A percentile compares a stretch with the other conserved stretches of the same genome.
Evolutionary conservation across 2,888 invertebrate genomes (phyloP).

Genomic region (Alsophila aescularia): DNA sequence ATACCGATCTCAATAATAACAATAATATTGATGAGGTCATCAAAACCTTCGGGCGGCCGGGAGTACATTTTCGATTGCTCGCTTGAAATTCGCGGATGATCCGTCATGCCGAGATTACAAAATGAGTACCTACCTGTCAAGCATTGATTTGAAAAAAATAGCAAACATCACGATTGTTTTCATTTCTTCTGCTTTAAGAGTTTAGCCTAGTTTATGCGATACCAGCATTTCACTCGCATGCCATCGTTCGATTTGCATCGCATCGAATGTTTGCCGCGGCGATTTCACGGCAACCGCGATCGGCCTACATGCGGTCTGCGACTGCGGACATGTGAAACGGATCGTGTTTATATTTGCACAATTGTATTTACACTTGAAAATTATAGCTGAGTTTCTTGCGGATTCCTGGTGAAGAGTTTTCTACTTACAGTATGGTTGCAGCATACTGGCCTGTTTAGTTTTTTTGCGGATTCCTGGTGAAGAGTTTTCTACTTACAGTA

Average conservation of each 20-base stretch:
- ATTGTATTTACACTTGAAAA: slow-evolving; percentile 11
- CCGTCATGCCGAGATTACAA: too few relatives aligned
- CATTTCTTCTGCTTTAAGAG: neutral
- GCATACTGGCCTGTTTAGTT: too few relatives aligned
- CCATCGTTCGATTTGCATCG: slow-evolving; percentile 60
- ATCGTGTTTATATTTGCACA: slow-evolving; percentile 20
- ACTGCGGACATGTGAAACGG: slow-evolving; percentile 3
- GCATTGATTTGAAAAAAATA: neutral
- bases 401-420: neutral
- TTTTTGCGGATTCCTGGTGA: neutral
- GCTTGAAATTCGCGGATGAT: too few relatives aligned
- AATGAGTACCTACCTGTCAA: too few relatives aligned
- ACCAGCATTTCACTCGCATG: slow-evolving; percentile 44
- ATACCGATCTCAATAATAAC: too few relatives aligned
- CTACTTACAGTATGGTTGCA: too few relatives aligned
- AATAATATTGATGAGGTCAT: too few relatives aligned
- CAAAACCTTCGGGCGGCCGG: too few relatives aligned
- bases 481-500: neutral
- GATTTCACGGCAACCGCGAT: slow-evolving; percentile 64
- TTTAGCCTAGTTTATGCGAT: too few relatives aligned
- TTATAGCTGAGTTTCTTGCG: neutral
- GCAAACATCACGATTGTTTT: neutral
- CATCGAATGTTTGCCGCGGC: slow-evolving; percentile 47
- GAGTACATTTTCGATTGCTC: too few relatives aligned
- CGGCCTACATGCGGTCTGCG: slow-evolving; percentile 63